Base-by-base conservation (phyloP, 53 echinoderm and acorn worm genomes). In the Antedon mediterranea region DNA sequence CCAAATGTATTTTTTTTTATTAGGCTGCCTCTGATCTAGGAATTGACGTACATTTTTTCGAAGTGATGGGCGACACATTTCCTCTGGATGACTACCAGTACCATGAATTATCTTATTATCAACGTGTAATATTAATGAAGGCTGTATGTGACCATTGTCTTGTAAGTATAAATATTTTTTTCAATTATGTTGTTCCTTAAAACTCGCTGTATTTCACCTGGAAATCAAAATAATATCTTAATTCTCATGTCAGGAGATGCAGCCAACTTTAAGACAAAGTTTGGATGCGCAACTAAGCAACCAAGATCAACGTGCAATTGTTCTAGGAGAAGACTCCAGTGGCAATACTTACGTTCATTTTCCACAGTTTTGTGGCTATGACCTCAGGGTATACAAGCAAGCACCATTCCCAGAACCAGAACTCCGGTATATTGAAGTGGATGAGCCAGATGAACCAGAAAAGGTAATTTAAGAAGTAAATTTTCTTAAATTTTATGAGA, bases 301-400 rank as follows among this genome's bases (percentile, higher is more conserved):
- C 11, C 74, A 85, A 32, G 89, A 92, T 28, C 92, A 86, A 80
- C 79, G 88, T 31, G 81, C 82, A 4, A 85, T 89, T 33, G 71
- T 84, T 9, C 82, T 92, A 26, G 92, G 92, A n/a, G 74, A 84
- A 31, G 92, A 92, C 44, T 84, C 44, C 20, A 85, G 87, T 29
- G 71, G 79, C 30, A 81, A 75, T 75, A 79, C 88, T 13, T 92
- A 86, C 34, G 83, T 92, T 29, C 89, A 89, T 80, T 92, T 92
- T 73, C 89, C 92, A 20, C 92, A 92, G 31, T 89, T 92, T 73
- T 81, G 84, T 34, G 79, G 84, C 26, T 86, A 89, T 0, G 92
- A 92, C 73, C 81, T 92, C 28, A 83, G 92, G 71, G 84, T 92
- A 71, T 92, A 92, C 33, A 79, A 89, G 0, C 92, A 89, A 44